Evolutionary conservation across 2,888 invertebrate genomes (phyloP), one percentile per base, ranked within the genome.

Genomic region (Tachystola acroxantha): DNA sequence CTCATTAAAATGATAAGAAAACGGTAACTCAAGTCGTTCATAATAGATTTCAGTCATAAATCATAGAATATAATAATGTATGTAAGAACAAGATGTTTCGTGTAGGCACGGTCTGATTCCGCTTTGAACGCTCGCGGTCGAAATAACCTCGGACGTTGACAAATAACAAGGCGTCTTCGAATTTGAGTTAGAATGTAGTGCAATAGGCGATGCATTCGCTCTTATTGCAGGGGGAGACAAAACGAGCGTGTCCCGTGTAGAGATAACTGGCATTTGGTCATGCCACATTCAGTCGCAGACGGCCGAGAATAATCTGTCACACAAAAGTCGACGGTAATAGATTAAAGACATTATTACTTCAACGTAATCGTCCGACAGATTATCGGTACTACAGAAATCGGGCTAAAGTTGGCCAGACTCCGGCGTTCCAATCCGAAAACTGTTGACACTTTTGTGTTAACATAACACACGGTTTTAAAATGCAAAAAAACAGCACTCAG

Each of bases 61-160:
- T 24, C n/a, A 24, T n/a, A 24, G 24, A 24, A 24, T 24, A 27
- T 19, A 34, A 27, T 34, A 26, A 19, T 27, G 14, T 16, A 11
- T 27, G 14, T 16, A 11, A 12, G 28, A 34, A 34, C 34, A 34
- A 34, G 20, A 34, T 20, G 12, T 33, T 33, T 32, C 29, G 6
- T 5, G 26, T 10, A 7, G 33, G 25, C 13, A 30, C 39, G 49
- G 43, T 48, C 45, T 40, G 44, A 47, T 46, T 50, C 42, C 33
- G 22, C 13, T 29, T 24, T 20, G 31, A 43, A 45, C 42, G 43
- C 42, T 46, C 38, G 46, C 36, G 43, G 42, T 48, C 43, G 43
- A 50, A 50, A 51, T 42, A 39, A 32, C 31, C 22, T 25, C 34
- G 36, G 61, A 63, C 62, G 39, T 60, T 64, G 60, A 64, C 52